Conservation (phyloP, 2,113 vertebrate genomes). For the Hiodon tergisus region DNA sequence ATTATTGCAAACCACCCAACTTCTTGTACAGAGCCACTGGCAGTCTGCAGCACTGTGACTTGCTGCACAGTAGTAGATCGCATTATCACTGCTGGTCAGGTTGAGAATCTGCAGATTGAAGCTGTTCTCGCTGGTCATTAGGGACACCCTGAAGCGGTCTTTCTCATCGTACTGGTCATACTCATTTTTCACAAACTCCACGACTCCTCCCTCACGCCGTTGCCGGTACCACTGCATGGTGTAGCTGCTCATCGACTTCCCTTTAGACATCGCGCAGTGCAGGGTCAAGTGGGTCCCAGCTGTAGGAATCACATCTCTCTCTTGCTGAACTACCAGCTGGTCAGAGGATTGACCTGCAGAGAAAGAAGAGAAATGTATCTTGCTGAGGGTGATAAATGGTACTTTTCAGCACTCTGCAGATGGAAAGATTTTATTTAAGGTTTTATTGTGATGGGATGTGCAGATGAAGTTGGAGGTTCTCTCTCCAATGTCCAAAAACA, state of each 20-base stretch:
- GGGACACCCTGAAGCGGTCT: background rate
- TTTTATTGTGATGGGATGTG: background rate
- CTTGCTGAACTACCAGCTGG: slow-evolving; percentile 40
- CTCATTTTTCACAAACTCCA: slow-evolving; percentile 43
- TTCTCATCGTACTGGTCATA: background rate
- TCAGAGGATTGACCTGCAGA: slow-evolving; percentile 18
- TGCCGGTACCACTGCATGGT: slow-evolving; percentile 57
- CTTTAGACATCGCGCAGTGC: slow-evolving; percentile 41
- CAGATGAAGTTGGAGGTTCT: background rate
- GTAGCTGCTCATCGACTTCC: slow-evolving; percentile 39
- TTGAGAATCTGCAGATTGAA: slow-evolving; percentile 45
- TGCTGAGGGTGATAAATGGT: background rate
- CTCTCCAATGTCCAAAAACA: background rate
- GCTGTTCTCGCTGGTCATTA: slow-evolving; percentile 23
- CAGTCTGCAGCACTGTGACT: slow-evolving; percentile 46
- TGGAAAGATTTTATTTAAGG: background rate
- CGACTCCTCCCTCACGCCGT: background rate
- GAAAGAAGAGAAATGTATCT: background rate
- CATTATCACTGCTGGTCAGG: slow-evolving; percentile 39
- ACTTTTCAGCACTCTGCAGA: background rate
- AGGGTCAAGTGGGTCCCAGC: slow-evolving; percentile 16
- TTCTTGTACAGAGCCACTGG: slow-evolving; percentile 46
- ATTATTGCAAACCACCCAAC: too few species aligned
- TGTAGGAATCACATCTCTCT: background rate
- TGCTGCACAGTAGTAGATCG: slow-evolving; percentile 54